Conservation (phyloP, 2,113 vertebrate species). For the Tympanuchus pallidicinctus region DNA sequence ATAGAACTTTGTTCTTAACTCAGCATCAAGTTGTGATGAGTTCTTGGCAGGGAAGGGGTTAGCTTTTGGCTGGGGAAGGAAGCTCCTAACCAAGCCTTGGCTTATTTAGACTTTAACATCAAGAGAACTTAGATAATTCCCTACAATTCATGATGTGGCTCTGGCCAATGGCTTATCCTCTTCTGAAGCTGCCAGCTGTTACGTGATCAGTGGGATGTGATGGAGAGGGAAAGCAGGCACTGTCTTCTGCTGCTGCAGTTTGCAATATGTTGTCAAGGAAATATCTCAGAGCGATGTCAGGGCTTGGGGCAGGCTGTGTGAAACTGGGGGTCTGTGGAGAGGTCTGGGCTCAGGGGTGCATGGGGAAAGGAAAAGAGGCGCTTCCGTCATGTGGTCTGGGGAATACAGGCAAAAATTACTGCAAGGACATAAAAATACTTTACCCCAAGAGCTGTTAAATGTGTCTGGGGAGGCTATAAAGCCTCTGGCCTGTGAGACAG, state of each 20-base stretch:
- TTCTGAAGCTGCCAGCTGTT: neutral
- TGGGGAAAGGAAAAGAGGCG: fast-evolving
- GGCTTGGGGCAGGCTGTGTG: fast-evolving
- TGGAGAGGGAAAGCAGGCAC: neutral
- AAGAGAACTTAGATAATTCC: neutral
- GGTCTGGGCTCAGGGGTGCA: fast-evolving
- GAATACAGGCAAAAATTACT: neutral
- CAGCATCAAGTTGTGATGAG: neutral
- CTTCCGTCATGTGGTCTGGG: neutral
- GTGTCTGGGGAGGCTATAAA: neutral
- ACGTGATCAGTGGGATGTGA: neutral
- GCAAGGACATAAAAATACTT: neutral
- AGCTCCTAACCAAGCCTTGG: fast-evolving
- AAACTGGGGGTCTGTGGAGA: neutral
- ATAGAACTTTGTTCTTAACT: fast-evolving
- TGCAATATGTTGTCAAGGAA: neutral
- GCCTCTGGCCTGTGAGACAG: neutral
- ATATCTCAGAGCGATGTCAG: neutral
- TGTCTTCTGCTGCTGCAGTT: neutral
- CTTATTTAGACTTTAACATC: fast-evolving
- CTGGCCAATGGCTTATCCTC: neutral
- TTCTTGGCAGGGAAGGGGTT: neutral
- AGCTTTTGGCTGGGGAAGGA: neutral
- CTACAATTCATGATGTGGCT: neutral
- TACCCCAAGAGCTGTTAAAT: neutral